A percentile compares a stretch with the other conserved stretches of the same genome.
Conservation (phyloP, 2,797 vertebrate species). For the Takifugu ocellatus region DNA sequence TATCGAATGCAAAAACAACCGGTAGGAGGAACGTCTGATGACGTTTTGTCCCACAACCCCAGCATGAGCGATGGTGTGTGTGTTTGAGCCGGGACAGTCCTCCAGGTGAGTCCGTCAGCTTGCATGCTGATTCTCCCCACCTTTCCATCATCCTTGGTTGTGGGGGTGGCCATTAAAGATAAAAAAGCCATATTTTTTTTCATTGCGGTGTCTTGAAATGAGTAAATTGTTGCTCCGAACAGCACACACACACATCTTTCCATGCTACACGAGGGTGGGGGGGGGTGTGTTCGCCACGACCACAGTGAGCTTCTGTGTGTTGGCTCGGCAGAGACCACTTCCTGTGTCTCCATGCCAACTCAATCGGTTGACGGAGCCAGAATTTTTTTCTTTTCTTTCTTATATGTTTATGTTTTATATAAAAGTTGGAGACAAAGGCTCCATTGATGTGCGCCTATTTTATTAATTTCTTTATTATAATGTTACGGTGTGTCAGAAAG, state of each 20-base stretch:
- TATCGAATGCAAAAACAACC: conserved; percentile 54
- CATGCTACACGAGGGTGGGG: conserved; percentile 55
- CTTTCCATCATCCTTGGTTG: conserved; percentile 29
- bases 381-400: conserved; percentile 33
- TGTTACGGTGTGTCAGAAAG: conserved; percentile 15
- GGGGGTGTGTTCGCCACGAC: conserved; percentile 71
- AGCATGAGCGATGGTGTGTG: conserved; percentile 21
- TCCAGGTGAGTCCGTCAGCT: conserved; percentile 39
- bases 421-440: conserved; percentile 37
- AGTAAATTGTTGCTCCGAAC: conserved; percentile 44
- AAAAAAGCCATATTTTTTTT: conserved; percentile 12
- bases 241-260: conserved; percentile 43
- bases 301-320: conserved; percentile 66
- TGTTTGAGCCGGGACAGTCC: conserved; percentile 6
- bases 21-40: conserved; percentile 36
- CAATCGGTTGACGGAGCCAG: conserved; percentile 58
- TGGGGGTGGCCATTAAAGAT: conserved; percentile 35
- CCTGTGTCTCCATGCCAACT: conserved; percentile 64
- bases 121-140: conserved; percentile 21
- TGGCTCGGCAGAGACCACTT: conserved; percentile 73
- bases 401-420: conserved; percentile 9
- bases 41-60: conserved; percentile 43
- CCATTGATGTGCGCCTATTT: conserved; percentile 37
- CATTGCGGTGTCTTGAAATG: conserved; percentile 40
- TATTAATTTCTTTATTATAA: conserved; percentile 13